phyloP scores from a whole-genome alignment of 2,888 invertebrate species.

The Criorhina ranunculi region DNA sequence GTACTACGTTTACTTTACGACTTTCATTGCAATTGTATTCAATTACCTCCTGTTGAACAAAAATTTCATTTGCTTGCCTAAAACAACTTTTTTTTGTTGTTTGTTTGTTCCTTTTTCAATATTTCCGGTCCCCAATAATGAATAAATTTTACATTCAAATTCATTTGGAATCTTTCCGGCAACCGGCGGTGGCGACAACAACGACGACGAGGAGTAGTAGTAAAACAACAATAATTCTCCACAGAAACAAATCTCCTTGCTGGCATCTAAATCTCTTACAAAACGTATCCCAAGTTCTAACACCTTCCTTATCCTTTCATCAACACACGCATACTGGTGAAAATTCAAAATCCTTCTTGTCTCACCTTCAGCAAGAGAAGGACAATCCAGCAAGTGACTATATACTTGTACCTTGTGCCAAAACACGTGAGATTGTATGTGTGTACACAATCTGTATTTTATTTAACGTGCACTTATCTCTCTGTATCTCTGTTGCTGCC shows the following conservation, averaged over 20 bases:
- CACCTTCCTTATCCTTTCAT: slow-evolving; percentile 38
- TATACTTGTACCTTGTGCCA: background rate
- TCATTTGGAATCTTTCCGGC: slow-evolving; percentile 19
- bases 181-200: background rate
- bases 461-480: slow-evolving; percentile 74
- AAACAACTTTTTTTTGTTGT: slow-evolving; percentile 1
- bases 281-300: slow-evolving; percentile 43
- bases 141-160: slow-evolving; percentile 50
- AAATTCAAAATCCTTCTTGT: slow-evolving; percentile 8
- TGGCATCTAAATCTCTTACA: slow-evolving; percentile 45
- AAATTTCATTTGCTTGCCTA: slow-evolving; percentile 10
- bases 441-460: slow-evolving; percentile 57
- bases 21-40: background rate
- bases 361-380: background rate
- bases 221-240: background rate
- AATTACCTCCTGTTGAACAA: slow-evolving; percentile 9
- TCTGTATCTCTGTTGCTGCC: slow-evolving; percentile 35
- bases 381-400: background rate
- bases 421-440: background rate
- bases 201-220: too few species aligned
- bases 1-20: too few species aligned
- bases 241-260: slow-evolving; percentile 37
- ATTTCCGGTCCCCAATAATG: slow-evolving; percentile 37
- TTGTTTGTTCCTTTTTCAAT: slow-evolving; percentile 36
- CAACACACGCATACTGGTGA: slow-evolving; percentile 19